Evolutionary conservation across 2,888 invertebrate species (phyloP), one percentile per base, ranked within the genome.

Genomic region (Tiphia femorata): DNA sequence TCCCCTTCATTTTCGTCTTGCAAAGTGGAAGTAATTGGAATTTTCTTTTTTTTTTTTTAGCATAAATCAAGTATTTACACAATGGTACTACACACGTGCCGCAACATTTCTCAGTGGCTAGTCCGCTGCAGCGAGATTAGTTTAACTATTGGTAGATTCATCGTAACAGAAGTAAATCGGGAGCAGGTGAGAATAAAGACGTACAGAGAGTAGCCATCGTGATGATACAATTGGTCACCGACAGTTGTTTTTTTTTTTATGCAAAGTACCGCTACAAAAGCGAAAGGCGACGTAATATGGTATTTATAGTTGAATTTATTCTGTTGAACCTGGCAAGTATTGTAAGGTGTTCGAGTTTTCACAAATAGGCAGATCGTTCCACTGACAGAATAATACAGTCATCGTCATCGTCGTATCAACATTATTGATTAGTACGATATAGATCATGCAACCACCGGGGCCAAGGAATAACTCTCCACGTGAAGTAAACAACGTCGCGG

Each of bases 111-210:
- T n/a, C n/a, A n/a, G n/a, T n/a, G n/a, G n/a, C n/a, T n/a, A n/a
- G n/a, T n/a, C n/a, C n/a, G n/a, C n/a, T n/a, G n/a, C n/a, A n/a
- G n/a, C n/a, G n/a, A n/a, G n/a, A n/a, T n/a, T n/a, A n/a, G n/a
- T n/a, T n/a, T n/a, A n/a, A n/a, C n/a, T n/a, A n/a, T n/a, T n/a
- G n/a, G n/a, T n/a, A n/a, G n/a, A n/a, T n/a, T n/a, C n/a, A n/a
- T 72, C 61, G 65, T 68, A 70, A 66, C 70, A 68, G 66, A 68
- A 70, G 72, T 72, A 70, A 72, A 65, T 68, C 64, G 66, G 58
- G 51, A 63, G 61, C 42, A 57, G 44, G 53, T n/a, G n/a, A n/a
- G 48, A 60, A 60, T 37, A 49, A 37, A 29, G 35, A 58, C 40
- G 56, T 12, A 42, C 33, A 35, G 49, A 42, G 35, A 56, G 55